Base-by-base conservation (phyloP, 2,113 vertebrate genomes). In the Azemiops feae region DNA sequence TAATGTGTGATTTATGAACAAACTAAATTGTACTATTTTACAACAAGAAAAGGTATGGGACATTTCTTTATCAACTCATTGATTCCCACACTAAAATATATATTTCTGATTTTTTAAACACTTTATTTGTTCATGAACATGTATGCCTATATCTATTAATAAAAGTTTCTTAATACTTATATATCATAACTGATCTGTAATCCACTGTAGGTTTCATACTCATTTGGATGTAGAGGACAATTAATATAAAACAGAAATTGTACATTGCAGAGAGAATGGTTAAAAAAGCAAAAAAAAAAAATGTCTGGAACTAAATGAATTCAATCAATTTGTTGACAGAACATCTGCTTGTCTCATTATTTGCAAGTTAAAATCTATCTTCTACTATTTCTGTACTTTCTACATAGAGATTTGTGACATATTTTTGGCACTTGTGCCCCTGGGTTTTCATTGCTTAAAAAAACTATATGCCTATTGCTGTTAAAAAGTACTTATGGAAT, bases 351-450 rank as follows among this genome's bases (percentile, higher is more conserved):
- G 87, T 88, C 94, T 96, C 92, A 95, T 91, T 93, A 89, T 92
- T 87, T 96, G 69, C 95, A 97, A 96, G 90, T 95, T 97, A 92
- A 96, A 96, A 96, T 96, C 94, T 96, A 91, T 96, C 97, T 96
- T 96, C 20, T 89, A 39, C 74, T 95, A 94, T 92, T 95, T 86
- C 55, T 96, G 92, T 96, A 95, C 91, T 96, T 95, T 90, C 89
- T 93, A 91, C 95, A 96, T 34, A n/a, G 25, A 96, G 52, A 81
- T 94, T 95, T 94, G 95, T 97, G 97, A 98, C 96, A 96, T 95
- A 95, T 96, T 96, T 96, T 96, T 96, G 97, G 96, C 97, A 96
- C 50, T 81, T 94, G 91, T 91, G 92, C 93, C 92, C 94, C 93
- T 95, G 90, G 95, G 95, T 96, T 94, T 95, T 97, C 93, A 95